These are phyloP conservation scores for Caenorhabditis tropicalis DNA, from an alignment of 1,140 invertebrate genomes.

Conservation along the genomic window DNA sequence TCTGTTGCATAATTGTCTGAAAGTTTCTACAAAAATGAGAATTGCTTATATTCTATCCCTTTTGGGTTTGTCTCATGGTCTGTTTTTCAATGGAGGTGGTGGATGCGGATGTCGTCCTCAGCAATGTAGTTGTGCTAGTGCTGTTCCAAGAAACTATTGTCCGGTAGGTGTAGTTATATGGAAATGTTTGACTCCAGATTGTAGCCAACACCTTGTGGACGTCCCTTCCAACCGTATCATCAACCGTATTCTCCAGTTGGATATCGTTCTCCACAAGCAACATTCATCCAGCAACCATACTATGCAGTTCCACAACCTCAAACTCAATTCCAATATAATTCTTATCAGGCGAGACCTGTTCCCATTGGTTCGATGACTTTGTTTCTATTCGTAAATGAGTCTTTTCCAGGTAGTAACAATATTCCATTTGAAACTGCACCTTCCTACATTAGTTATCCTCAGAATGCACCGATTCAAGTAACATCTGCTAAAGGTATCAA, in stretches of 20 bases:
- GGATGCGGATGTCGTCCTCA: constrained; percentile 11
- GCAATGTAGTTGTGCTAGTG: background rate
- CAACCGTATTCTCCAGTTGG: background rate
- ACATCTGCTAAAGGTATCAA: background rate
- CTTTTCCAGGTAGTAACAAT: constrained; percentile 19
- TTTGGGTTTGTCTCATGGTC: background rate
- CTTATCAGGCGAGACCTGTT: background rate
- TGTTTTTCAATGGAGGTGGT: constrained; percentile 4
- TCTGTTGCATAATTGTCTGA: background rate
- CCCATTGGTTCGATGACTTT: background rate
- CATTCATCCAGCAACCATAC: background rate
- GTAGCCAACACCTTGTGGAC: background rate
- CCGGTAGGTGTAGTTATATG: background rate
- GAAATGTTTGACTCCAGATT: background rate
- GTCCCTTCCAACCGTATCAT: background rate
- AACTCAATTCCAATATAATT: constrained; percentile 1
- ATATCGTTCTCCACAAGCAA: background rate
- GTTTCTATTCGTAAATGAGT: background rate
- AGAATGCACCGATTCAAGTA: constrained; percentile 16
- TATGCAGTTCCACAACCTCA: background rate
- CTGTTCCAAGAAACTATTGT: constrained; percentile 2
- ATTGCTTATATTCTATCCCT: background rate
- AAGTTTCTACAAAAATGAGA: background rate
- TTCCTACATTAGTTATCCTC: background rate
- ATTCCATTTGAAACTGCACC: background rate